phyloP scores from a whole-genome alignment of 2,113 vertebrate species.

The Lophura nycthemera region DNA sequence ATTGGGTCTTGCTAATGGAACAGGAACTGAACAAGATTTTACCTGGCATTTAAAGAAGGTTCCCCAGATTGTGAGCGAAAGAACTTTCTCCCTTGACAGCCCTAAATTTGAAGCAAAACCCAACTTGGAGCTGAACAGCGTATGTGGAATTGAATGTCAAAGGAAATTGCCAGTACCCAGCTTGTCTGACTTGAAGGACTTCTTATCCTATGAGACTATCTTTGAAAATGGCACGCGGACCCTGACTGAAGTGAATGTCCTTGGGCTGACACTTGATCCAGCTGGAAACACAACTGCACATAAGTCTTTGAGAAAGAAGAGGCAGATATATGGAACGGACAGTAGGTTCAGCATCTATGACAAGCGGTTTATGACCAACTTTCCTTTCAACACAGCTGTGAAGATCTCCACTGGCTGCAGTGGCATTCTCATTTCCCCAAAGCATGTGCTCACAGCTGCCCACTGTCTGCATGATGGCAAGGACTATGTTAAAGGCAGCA shows the following conservation, averaged over 20 bases:
- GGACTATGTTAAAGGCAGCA: constrained; percentile 89
- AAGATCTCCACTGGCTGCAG: constrained; percentile 97
- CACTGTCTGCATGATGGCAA: constrained; percentile 93
- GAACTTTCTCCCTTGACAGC: constrained; percentile 84
- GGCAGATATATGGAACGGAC: constrained; percentile 93
- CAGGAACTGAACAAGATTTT: constrained; percentile 81
- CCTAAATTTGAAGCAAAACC: constrained; percentile 85
- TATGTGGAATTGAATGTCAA: constrained; percentile 94
- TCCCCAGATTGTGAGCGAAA: constrained; percentile 85
- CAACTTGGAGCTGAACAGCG: constrained; percentile 74
- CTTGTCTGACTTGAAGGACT: constrained; percentile 85
- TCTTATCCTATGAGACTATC: constrained; percentile 92
- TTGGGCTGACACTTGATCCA: constrained; percentile 67
- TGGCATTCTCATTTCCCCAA: constrained; percentile 91
- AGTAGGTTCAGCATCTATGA: constrained; percentile 94
- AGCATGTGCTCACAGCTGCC: constrained; percentile 92
- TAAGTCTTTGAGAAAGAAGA: constrained; percentile 71
- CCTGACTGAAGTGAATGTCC: constrained; percentile 86
- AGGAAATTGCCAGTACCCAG: constrained; percentile 81
- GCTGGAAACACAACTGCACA: neutral
- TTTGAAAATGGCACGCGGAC: constrained; percentile 94
- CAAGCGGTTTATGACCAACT: constrained; percentile 89
- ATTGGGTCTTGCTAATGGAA: constrained; percentile 69
- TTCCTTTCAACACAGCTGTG: constrained; percentile 91
- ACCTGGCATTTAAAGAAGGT: constrained; percentile 89